Evolutionary conservation across 2,888 invertebrate genomes (phyloP).

Genomic region (Chesias legatella): DNA sequence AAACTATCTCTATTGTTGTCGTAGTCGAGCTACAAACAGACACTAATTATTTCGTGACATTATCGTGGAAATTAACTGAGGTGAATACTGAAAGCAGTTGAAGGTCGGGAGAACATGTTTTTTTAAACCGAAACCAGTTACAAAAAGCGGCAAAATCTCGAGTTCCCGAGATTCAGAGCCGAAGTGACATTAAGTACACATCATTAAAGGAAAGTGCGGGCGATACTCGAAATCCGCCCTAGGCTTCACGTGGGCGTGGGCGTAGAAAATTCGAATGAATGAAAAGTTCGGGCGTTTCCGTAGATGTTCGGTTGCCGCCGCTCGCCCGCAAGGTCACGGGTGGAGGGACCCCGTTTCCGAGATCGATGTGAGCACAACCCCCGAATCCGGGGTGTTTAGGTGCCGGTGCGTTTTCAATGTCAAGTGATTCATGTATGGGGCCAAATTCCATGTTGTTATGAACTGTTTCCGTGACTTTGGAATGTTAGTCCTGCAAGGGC

Average conservation of each 20-base stretch:
- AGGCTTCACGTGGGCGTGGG: slow-evolving; percentile 36
- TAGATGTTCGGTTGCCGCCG: slow-evolving; percentile 53
- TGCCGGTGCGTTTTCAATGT: slow-evolving; percentile 72
- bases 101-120: not conserved
- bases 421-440: slow-evolving; percentile 63
- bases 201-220: slow-evolving; percentile 39
- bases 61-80: too few relatives aligned
- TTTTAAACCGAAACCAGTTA: slow-evolving; percentile 6
- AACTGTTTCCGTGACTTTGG: slow-evolving; percentile 57
- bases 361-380: slow-evolving; percentile 74
- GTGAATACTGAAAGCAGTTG: not conserved
- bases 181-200: slow-evolving; percentile 34
- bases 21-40: too few relatives aligned
- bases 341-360: slow-evolving; percentile 64
- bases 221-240: slow-evolving; percentile 38
- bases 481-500: slow-evolving; percentile 37
- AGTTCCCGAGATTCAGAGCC: slow-evolving; percentile 26
- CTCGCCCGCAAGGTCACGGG: slow-evolving; percentile 60
- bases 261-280: slow-evolving; percentile 57
- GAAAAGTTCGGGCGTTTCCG: slow-evolving; percentile 60
- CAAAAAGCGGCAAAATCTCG: slow-evolving; percentile 12
- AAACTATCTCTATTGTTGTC: too few relatives aligned
- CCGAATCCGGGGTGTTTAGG: slow-evolving; percentile 54
- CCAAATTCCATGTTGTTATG: slow-evolving; percentile 54
- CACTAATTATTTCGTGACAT: too few relatives aligned